Base-by-base conservation (phyloP, 2,888 invertebrate genomes). In the Spodoptera littoralis region DNA sequence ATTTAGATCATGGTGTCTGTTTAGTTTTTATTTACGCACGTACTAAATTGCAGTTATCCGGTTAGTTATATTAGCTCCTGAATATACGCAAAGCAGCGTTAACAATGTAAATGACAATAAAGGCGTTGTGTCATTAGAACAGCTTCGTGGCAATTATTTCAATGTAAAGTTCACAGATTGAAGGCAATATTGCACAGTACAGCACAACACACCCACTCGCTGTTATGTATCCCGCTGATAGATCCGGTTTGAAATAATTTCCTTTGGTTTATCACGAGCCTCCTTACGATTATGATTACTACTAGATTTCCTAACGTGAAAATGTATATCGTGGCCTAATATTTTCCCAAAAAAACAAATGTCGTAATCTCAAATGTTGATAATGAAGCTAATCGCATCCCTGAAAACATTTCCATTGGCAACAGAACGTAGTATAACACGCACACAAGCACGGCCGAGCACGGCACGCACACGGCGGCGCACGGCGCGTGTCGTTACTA, bases 401-500 rank as follows among this genome's bases (percentile, higher is more conserved):
- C 84, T 87, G 86, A 86, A 82, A 87, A 85, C 68, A 79, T 80
- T 85, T 83, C 85, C 84, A 84, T 85, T 78, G 73, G 70, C 57
- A 70, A 66, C 67, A 61, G 48, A 64, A 13, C 55, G 66, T 72
- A 68, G 74, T 81, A 82, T 79, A 82, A 78, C 67, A 76, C 77
- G 68, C 78, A 76, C 65, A 76, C 77, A 58, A 9, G 55, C 71
- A 61, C 56, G 60, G 67, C 60, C 48, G 36, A 30, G 36, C 9
- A 0, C 36, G 4, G 18, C 73, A 73, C 65, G 72, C 74, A 70
- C 71, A 69, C 61, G 44, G 58, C 50, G 56, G 58, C 49, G 59
- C 54, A 56, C 50, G 56, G 58, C 49, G 59, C 57, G 54, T 73
- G 59, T 73, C 70, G 60, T 73, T 78, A 78, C 75, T 75, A 67